Conservation (phyloP, 2,797 vertebrate genomes). For the Syngnathus rostellatus region DNA sequence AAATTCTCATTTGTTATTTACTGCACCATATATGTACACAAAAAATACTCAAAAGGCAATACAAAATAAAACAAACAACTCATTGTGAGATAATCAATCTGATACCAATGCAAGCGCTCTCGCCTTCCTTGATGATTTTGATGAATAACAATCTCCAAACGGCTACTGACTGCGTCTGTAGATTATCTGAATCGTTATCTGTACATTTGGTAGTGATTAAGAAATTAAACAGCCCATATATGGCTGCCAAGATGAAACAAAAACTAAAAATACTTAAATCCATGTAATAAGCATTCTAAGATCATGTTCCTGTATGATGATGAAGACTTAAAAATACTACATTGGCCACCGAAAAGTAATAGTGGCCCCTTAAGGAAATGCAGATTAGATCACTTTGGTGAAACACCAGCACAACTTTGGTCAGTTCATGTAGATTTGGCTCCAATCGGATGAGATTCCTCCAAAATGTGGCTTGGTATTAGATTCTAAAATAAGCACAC, state of each 20-base stretch:
- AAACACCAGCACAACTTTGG: background rate
- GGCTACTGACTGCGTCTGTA: background rate
- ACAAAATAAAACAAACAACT: constrained; percentile 58
- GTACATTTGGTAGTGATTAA: constrained; percentile 3
- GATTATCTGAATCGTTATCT: background rate
- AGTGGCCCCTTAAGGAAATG: background rate
- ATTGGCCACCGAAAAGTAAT: background rate
- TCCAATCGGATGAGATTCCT: background rate
- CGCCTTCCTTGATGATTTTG: background rate
- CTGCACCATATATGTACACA: constrained; percentile 65
- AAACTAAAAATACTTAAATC: background rate
- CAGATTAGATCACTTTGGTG: background rate
- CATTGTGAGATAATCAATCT: constrained; percentile 18
- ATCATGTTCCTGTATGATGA: background rate
- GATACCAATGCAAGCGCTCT: constrained; percentile 16
- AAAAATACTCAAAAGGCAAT: constrained; percentile 54
- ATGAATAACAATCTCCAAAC: background rate
- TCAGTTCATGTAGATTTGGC: background rate
- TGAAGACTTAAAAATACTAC: background rate
- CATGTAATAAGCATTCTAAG: background rate
- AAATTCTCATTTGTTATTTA: constrained; percentile 41
- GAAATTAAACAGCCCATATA: background rate
- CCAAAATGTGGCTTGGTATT: background rate
- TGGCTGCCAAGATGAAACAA: background rate
- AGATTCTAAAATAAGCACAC: background rate